Percentiles rank a stretch among this genome's conserved stretches.
These are phyloP conservation scores for Gambelia wislizenii DNA, from an alignment of 2,797 vertebrate species.

Conservation along the genomic window DNA sequence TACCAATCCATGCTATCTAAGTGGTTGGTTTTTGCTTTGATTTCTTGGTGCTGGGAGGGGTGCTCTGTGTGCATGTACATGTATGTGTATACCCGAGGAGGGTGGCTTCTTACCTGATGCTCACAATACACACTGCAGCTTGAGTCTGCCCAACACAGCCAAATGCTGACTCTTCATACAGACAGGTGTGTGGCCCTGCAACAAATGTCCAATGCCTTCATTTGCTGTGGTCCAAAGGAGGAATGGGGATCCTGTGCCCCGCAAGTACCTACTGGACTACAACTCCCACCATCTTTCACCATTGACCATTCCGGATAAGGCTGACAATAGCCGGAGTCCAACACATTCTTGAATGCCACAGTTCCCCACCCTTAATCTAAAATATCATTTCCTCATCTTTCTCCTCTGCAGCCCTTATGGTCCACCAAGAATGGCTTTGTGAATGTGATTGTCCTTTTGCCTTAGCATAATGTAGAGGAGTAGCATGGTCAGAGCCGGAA, in stretches of 20 bases:
- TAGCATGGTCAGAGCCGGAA: neutral
- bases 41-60: neutral
- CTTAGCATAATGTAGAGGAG: neutral
- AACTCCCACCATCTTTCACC: neutral
- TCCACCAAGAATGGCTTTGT: neutral
- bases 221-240: neutral
- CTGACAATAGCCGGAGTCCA: neutral
- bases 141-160: no score
- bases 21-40: neutral
- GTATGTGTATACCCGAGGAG: no score
- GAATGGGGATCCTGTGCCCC: neutral
- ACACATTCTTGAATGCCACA: neutral
- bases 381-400: no score
- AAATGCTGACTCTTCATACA: neutral
- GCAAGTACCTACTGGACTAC: neutral
- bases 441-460: neutral
- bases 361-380: neutral
- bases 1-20: neutral
- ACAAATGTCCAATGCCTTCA: neutral
- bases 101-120: neutral
- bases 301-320: neutral
- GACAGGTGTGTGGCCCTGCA: neutral
- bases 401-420: neutral
- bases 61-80: neutral
- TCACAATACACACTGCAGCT: neutral